These are phyloP conservation scores for Daboia siamensis DNA, from an alignment of 2,113 vertebrate species.

Conservation along the genomic window DNA sequence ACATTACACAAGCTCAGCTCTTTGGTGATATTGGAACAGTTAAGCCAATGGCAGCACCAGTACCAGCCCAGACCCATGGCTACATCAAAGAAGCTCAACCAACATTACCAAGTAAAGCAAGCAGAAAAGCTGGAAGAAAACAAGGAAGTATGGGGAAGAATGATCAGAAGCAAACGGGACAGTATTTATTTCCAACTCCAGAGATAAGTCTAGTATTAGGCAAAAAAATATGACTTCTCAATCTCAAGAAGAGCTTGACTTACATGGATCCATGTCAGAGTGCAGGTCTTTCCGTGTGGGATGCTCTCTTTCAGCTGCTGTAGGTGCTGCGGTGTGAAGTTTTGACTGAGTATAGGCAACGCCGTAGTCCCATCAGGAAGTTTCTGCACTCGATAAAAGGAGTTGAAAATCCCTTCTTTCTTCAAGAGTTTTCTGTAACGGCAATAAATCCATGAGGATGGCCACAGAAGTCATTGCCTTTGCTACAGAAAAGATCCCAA, in stretches of 20 bases:
- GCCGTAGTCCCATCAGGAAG: slow-evolving; percentile 68
- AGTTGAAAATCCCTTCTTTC: slow-evolving; percentile 67
- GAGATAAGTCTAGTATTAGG: background rate
- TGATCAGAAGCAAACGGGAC: background rate
- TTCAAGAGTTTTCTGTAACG: slow-evolving; percentile 68
- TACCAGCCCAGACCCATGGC: background rate
- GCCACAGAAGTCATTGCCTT: fast-evolving
- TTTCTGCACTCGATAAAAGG: slow-evolving; percentile 62
- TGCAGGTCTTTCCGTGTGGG: slow-evolving; percentile 61
- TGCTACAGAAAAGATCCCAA: fast-evolving
- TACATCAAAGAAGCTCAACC: background rate
- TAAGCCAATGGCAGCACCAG: background rate
- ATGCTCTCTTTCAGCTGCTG: slow-evolving; percentile 53
- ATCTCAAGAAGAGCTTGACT: background rate
- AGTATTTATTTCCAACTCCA: background rate
- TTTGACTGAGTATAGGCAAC: slow-evolving; percentile 71
- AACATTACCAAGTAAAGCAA: background rate
- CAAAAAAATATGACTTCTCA: background rate
- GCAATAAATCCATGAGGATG: background rate
- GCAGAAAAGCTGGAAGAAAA: background rate
- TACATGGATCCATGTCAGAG: slow-evolving; percentile 72
- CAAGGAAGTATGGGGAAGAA: background rate
- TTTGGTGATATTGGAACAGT: background rate
- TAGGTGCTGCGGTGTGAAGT: slow-evolving; percentile 60
- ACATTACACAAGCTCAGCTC: fast-evolving